phyloP scores from a whole-genome alignment of 2,888 invertebrate species.

The Chalcosyrphus nemorum region DNA sequence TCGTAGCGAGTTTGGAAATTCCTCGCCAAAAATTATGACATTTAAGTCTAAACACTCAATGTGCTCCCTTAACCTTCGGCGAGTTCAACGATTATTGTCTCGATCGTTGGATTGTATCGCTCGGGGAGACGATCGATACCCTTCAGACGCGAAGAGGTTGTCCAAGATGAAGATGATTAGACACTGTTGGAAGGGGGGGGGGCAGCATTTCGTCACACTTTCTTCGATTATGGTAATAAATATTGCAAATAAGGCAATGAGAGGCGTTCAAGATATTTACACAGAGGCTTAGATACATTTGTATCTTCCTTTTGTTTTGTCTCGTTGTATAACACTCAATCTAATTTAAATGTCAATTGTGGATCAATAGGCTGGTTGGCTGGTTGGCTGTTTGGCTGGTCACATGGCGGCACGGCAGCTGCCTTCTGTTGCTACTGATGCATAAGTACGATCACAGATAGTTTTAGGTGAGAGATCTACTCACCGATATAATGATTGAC shows the following conservation, averaged over 20 bases:
- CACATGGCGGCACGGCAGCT: constrained; percentile 3
- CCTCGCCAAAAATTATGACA: background rate
- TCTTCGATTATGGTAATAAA: constrained; percentile 41
- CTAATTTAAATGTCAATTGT: constrained; percentile 43
- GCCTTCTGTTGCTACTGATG: constrained; percentile 2
- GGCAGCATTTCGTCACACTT: constrained; percentile 39
- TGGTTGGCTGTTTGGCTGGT: background rate
- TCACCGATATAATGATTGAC: constrained; percentile 22
- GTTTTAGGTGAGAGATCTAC: background rate
- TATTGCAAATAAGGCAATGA: constrained; percentile 36
- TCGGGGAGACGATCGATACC: constrained; percentile 9
- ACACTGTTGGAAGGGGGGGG: constrained; percentile 1
- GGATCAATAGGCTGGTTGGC: background rate
- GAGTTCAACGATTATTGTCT: constrained; percentile 26
- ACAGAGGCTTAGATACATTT: background rate
- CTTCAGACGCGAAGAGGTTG: constrained; percentile 4
- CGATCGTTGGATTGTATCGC: background rate
- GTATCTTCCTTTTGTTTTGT: background rate
- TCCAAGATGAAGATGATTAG: background rate
- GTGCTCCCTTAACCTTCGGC: constrained; percentile 29
- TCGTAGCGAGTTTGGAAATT: constrained; percentile 12
- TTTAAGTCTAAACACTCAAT: constrained; percentile 2
- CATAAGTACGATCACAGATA: background rate
- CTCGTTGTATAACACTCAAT: constrained; percentile 19
- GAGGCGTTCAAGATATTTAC: constrained; percentile 14